Percentiles rank a stretch among this genome's conserved stretches.
These are phyloP conservation scores for Troides oblongomaculatus DNA, from an alignment of 2,888 invertebrate genomes.

Conservation along the genomic window DNA sequence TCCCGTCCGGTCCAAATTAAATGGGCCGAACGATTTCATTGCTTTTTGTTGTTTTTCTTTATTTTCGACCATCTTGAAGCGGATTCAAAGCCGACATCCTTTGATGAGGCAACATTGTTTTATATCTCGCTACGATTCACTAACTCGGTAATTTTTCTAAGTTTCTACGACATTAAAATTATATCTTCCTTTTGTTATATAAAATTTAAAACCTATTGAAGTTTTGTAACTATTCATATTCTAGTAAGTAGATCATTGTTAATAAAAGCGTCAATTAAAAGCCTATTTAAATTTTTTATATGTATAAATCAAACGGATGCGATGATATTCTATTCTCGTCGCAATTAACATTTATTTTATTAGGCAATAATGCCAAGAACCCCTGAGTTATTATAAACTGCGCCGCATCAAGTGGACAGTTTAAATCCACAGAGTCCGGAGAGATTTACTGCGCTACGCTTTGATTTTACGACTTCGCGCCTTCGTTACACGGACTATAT, in stretches of 20 bases:
- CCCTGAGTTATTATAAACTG: conserved; percentile 61
- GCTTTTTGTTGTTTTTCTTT: conserved; percentile 57
- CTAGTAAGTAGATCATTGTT: no score
- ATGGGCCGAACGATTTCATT: conserved; percentile 76
- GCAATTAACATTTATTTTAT: conserved; percentile 50
- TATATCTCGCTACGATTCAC: conserved; percentile 43
- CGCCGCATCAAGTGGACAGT: conserved; percentile 70
- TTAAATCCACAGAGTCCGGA: conserved; percentile 58
- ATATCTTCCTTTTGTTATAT: no score
- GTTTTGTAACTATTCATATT: no score
- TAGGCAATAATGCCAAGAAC: conserved; percentile 55
- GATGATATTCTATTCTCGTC: conserved; percentile 22
- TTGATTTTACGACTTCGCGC: conserved; percentile 61
- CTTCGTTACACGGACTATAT: conserved; percentile 50
- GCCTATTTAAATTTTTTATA: conserved; percentile 24
- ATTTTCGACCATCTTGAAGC: conserved; percentile 44
- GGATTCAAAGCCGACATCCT: conserved; percentile 67
- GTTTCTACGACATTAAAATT: no score
- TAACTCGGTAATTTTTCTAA: not conserved
- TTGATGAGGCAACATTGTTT: conserved; percentile 53
- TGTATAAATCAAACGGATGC: conserved; percentile 18
- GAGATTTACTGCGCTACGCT: conserved; percentile 74
- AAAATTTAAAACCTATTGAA: no score
- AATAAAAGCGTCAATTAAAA: conserved; percentile 29
- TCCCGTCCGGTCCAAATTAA: conserved; percentile 77